These are phyloP conservation scores for Botrylloides violaceus DNA, from an alignment of 23 tunicate genomes.

Conservation along the genomic window DNA sequence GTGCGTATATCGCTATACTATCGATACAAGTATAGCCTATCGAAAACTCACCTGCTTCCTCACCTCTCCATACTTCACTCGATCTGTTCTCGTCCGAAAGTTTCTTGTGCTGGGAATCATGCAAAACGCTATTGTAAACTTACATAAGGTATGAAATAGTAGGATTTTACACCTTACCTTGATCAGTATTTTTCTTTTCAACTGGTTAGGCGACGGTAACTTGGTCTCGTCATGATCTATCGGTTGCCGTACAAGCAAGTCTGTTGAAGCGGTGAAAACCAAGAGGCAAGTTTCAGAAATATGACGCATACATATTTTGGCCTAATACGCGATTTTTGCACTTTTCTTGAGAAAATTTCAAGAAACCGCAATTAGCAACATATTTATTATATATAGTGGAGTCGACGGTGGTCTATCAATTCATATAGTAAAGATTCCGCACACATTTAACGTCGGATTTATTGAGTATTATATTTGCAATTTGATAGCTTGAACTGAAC, in stretches of 20 bases:
- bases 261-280: constrained; percentile 14
- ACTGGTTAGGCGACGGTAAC: constrained; percentile 77
- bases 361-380: neutral
- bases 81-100: constrained; percentile 51
- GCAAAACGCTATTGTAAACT: neutral
- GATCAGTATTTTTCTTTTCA: constrained; percentile 66
- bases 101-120: constrained; percentile 65
- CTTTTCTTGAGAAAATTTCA: neutral
- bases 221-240: constrained; percentile 32
- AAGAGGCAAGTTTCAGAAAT: too few species aligned
- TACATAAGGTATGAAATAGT: too few species aligned
- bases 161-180: constrained; percentile 56
- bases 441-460: too few species aligned
- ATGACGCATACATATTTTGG: too few species aligned
- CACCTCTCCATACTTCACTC: constrained; percentile 39
- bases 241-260: constrained; percentile 38
- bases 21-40: too few species aligned
- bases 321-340: neutral
- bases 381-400: neutral
- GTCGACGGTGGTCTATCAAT: too few species aligned
- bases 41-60: neutral
- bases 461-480: too few species aligned
- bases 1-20: too few species aligned
- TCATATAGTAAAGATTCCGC: too few species aligned
- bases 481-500: too few species aligned